phyloP scores from a whole-genome alignment of 37 sponge, comb jelly and placozoan genomes.

The Corticium candelabrum region DNA sequence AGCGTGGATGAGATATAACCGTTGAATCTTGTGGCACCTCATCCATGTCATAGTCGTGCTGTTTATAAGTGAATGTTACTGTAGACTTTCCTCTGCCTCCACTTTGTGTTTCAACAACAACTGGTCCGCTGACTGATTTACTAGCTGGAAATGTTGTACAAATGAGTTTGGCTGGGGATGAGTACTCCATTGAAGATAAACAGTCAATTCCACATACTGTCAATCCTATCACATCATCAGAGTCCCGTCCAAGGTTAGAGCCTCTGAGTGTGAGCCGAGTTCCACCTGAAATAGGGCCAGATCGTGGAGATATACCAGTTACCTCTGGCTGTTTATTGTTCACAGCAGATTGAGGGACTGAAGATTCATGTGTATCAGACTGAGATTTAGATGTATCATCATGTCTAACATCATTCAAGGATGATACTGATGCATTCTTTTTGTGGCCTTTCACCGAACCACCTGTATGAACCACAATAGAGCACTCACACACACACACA shows the following conservation, averaged over 20 bases:
- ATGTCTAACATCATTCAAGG: neutral
- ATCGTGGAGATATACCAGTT: constrained; percentile 63
- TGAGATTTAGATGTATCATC: neutral
- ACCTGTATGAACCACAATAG: neutral
- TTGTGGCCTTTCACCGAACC: neutral
- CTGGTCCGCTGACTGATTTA: constrained; percentile 57
- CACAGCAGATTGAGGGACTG: neutral
- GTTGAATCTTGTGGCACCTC: neutral
- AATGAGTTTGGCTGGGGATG: constrained; percentile 39
- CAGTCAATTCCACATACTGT: constrained; percentile 71
- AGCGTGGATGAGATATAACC: neutral
- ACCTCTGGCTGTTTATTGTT: constrained; percentile 35
- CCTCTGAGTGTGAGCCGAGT: constrained; percentile 59
- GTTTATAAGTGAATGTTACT: constrained; percentile 41
- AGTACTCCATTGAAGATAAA: constrained; percentile 58
- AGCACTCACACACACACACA: too few species aligned
- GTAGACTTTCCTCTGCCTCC: constrained; percentile 64
- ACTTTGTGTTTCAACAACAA: constrained; percentile 54
- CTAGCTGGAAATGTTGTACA: neutral
- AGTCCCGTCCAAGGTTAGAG: constrained; percentile 42
- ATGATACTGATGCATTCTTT: neutral
- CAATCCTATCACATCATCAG: constrained; percentile 46
- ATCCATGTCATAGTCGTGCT: neutral
- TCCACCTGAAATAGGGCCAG: constrained; percentile 43
- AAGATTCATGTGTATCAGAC: neutral